These are phyloP conservation scores for Monopis laevigella DNA, from an alignment of 2,888 invertebrate genomes.

Conservation along the genomic window DNA sequence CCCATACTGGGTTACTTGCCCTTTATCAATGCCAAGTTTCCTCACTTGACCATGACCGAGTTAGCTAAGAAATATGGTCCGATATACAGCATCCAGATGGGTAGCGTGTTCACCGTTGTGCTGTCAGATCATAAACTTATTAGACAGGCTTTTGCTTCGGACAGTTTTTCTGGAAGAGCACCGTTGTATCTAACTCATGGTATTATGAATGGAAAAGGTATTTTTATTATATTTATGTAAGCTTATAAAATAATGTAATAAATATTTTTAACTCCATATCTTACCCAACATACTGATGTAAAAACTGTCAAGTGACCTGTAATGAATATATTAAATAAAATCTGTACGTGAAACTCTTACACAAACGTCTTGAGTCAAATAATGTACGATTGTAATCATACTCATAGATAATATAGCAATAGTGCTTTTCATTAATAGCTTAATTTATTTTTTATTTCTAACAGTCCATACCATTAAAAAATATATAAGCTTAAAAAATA, in stretches of 20 bases:
- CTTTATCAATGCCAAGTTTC: conserved; percentile 73
- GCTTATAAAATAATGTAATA: neutral
- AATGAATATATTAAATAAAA: too few relatives aligned
- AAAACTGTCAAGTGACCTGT: neutral
- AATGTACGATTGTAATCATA: too few relatives aligned
- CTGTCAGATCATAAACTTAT: conserved; percentile 79
- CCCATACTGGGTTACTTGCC: conserved; percentile 84
- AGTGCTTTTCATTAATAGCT: too few relatives aligned
- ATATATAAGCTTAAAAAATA: too few relatives aligned
- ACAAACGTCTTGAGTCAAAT: too few relatives aligned
- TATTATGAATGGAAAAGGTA: conserved; percentile 88
- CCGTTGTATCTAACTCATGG: conserved; percentile 87
- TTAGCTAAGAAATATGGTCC: conserved; percentile 76
- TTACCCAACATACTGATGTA: neutral
- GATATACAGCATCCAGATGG: conserved; percentile 79
- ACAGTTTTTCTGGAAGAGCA: conserved; percentile 78
- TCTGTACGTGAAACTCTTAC: too few relatives aligned
- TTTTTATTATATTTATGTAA: conserved; percentile 28
- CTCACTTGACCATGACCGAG: conserved; percentile 75
- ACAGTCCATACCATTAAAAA: too few relatives aligned
- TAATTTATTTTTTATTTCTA: too few relatives aligned
- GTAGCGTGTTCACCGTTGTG: conserved; percentile 79
- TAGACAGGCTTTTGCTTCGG: conserved; percentile 76
- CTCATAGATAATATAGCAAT: too few relatives aligned
- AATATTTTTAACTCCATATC: neutral